Evolutionary conservation across 2,888 invertebrate genomes (phyloP), one percentile per base, ranked within the genome.

Genomic region (Limnephilus marmoratus): DNA sequence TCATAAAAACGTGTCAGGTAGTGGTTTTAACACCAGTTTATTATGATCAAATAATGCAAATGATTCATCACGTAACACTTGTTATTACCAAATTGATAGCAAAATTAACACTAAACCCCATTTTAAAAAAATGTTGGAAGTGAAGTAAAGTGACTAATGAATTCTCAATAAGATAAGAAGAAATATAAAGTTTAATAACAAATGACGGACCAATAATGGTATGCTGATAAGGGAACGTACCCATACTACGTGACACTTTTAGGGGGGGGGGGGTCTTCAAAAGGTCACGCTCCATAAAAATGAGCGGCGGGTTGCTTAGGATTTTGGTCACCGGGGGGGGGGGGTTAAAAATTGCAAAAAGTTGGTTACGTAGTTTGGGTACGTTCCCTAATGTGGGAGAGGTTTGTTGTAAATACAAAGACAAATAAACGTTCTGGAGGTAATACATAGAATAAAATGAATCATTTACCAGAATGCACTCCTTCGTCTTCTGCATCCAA

Each of bases 381-480:
- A n/a, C n/a, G n/a, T n/a, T n/a, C n/a, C n/a, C n/a, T n/a, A n/a
- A 68, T 24, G 18, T 53, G 24, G n/a, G 68, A 68, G 68, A 68
- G 68, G 68, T 68, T 68, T 4, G 18, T 24, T 53, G 9, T 68
- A 24, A 7, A 24, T 5, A 68, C 68, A 68, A 68, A 24, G 7
- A 68, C 24, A 68, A n/a, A 68, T 68, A 68, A 68, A 24, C 9
- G 24, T 68, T 68, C 9, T 9, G 3, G 7, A 18, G 68, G 24
- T 24, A 68, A 68, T 24, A 41, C 9, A 41, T 7, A n/a, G n/a
- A 37, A 85, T 85, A 41, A 45, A 85, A 86, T 86, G 24, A 68
- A n/a, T 83, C 24, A 49, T 96, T 96, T 96, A 98, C 97, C 97
- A 94, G 98, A 98, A 96, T 97, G 98, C 94, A 97, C 96, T 93